Percentiles rank a stretch among this genome's conserved stretches.
phyloP scores from a whole-genome alignment of 2,797 vertebrate species.

The Malacoraja senta region DNA sequence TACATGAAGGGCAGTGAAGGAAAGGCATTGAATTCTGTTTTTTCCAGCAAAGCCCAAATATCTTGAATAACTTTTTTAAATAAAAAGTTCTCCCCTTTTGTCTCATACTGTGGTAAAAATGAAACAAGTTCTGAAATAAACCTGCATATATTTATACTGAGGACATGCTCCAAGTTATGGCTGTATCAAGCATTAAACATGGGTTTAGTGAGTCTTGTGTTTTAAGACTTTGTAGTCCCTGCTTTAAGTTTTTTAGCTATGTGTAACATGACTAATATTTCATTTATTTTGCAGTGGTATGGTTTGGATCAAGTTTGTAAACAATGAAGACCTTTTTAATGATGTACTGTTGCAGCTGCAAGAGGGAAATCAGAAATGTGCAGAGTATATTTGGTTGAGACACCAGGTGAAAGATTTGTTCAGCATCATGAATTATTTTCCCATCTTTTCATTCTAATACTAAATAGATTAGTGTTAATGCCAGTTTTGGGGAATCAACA shows the following conservation, averaged over 20 bases:
- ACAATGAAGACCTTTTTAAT: constrained; percentile 69
- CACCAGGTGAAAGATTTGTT: constrained; percentile 68
- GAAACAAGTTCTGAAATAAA: neutral
- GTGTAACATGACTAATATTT: neutral
- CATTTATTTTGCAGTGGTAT: constrained; percentile 63
- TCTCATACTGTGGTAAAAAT: neutral
- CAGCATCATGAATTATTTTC: neutral
- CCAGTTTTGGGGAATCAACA: no score
- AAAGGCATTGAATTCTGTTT: no score
- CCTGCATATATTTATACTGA: neutral
- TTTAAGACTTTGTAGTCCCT: neutral
- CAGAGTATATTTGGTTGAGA: constrained; percentile 86
- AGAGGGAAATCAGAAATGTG: constrained; percentile 71
- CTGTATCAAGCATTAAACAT: neutral
- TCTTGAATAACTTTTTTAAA: no score
- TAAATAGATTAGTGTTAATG: neutral
- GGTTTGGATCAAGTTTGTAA: constrained; percentile 88
- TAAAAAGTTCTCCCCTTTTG: neutral
- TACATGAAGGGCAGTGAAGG: no score
- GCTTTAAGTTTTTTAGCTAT: neutral
- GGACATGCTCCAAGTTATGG: neutral
- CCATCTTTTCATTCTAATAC: neutral
- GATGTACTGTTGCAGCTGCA: constrained; percentile 68
- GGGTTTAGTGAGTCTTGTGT: neutral
- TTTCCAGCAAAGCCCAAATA: no score